phyloP scores from a whole-genome alignment of 2,113 vertebrate species.

The Sebastes fasciatus region DNA sequence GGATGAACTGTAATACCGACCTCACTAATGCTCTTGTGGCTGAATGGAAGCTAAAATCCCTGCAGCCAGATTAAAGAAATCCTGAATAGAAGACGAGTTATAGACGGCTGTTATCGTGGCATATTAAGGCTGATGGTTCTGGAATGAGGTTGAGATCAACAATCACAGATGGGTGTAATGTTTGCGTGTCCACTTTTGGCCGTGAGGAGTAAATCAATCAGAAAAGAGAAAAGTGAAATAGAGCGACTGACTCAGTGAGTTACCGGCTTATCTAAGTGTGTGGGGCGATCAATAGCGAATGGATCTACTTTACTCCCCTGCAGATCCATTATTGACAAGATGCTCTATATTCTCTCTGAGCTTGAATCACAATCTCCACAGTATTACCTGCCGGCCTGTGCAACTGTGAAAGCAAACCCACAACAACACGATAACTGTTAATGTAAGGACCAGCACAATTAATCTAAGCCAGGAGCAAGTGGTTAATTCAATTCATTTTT shows the following conservation, averaged over 20 bases:
- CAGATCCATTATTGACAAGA: constrained; percentile 47
- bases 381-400: constrained; percentile 17
- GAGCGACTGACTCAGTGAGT: constrained; percentile 19
- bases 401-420: constrained; percentile 49
- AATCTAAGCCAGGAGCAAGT: constrained; percentile 68
- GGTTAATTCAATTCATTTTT: constrained; percentile 77
- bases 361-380: constrained; percentile 15
- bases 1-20: not conserved
- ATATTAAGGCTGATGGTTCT: not conserved
- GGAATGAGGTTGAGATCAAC: not conserved
- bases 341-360: constrained; percentile 22
- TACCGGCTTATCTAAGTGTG: constrained; percentile 28
- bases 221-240: not conserved
- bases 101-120: not conserved
- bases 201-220: constrained; percentile 2
- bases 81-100: not conserved
- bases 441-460: constrained; percentile 60
- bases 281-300: constrained; percentile 36
- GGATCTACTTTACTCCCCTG: constrained; percentile 38
- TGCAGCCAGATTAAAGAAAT: not conserved
- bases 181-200: constrained; percentile 10
- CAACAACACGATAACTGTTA: constrained; percentile 54
- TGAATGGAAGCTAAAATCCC: not conserved
- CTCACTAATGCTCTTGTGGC: not conserved
- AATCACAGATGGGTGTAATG: not conserved